Conservation (phyloP, 2,113 vertebrate genomes). For the Protobothrops flavoviridis region DNA sequence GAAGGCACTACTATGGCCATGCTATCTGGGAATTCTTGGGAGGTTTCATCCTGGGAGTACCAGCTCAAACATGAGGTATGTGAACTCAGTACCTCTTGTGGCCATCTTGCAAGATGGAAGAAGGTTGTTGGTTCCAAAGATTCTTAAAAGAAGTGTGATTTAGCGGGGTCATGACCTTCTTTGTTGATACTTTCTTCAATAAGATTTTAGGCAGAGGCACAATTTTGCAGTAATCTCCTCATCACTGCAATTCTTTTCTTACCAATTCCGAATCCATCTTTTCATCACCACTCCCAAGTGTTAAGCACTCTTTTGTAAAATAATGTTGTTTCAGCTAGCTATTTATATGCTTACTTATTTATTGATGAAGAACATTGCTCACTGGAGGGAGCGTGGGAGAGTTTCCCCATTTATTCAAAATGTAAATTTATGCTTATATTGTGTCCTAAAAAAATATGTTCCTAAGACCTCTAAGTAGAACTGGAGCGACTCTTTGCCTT, state of each 20-base stretch:
- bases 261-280: not conserved
- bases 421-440: not conserved
- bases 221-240: not conserved
- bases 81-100: not conserved
- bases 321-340: slow-evolving; percentile 25
- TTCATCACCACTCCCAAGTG: slow-evolving; percentile 4
- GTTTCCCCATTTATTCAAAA: slow-evolving; percentile 5
- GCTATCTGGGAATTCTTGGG: not conserved
- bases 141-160: not conserved
- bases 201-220: not conserved
- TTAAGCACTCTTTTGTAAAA: slow-evolving; percentile 30
- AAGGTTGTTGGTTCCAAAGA: not conserved
- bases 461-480: slow-evolving; percentile 13
- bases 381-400: not conserved
- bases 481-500: slow-evolving; percentile 20
- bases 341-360: slow-evolving; percentile 9
- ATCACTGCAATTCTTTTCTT: not conserved
- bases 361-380: not conserved
- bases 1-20: not conserved
- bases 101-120: not conserved
- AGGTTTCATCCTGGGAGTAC: not conserved
- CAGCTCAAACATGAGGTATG: not conserved
- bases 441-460: slow-evolving; percentile 22
- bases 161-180: not conserved
- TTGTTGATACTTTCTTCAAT: not conserved